Conservation (phyloP, 2,797 vertebrate species). For the Halcyon chelicuti region DNA sequence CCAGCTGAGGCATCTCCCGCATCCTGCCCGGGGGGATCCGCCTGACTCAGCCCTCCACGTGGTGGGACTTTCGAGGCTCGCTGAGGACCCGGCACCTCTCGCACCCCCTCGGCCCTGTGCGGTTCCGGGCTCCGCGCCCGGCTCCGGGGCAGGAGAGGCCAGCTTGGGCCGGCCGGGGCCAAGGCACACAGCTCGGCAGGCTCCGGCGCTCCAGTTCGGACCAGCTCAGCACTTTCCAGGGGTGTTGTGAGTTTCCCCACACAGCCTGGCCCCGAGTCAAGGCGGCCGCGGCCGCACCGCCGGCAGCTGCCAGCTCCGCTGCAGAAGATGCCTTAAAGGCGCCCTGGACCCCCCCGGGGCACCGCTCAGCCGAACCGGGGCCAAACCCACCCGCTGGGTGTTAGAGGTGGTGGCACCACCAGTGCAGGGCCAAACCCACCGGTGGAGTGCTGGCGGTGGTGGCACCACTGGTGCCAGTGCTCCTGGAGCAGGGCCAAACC, state of each 20-base stretch:
- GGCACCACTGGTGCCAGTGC: accelerated
- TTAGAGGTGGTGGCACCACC: neutral
- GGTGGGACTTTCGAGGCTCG: constrained; percentile 26
- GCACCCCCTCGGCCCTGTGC: neutral
- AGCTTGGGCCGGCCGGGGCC: neutral
- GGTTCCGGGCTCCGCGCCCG: neutral
- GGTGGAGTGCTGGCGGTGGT: too few species aligned
- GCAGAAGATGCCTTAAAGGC: neutral
- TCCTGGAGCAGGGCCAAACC: neutral
- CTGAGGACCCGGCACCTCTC: neutral
- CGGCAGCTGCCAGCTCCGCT: neutral
- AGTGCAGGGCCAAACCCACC: too few species aligned
- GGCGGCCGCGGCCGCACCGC: neutral
- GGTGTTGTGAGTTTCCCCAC: neutral
- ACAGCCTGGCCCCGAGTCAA: neutral
- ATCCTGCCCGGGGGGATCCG: neutral
- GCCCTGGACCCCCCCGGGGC: neutral
- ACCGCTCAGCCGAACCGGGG: accelerated
- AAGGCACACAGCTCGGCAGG: neutral
- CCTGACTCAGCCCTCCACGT: neutral
- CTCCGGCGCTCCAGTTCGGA: neutral
- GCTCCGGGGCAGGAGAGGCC: neutral
- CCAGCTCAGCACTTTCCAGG: constrained; percentile 19
- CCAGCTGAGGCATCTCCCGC: neutral
- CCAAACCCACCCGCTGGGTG: neutral